Evolutionary conservation across 1,140 invertebrate species (phyloP), one percentile per base, ranked within the genome.

Genomic region (Papilio aristodemus): DNA sequence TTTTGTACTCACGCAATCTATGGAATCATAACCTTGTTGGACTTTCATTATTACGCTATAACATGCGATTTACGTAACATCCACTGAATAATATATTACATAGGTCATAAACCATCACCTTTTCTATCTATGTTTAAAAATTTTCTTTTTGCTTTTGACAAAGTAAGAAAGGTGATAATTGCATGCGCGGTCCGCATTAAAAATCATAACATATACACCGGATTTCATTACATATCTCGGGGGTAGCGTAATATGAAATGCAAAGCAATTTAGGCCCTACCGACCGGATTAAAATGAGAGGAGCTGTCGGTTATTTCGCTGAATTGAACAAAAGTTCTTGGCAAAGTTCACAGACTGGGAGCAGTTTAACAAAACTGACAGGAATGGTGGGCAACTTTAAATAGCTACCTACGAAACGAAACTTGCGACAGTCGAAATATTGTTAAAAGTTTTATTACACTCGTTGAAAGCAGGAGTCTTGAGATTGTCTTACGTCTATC

Each of bases 241-340:
- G 63, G 37, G 63, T 25, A 13, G 43, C 43, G 11, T 66, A 50
- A 66, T 50, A 50, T 27, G 41, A 66, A 50, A 66, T 66, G 63
- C 63, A 66, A 64, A 50, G 63, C 41, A 66, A 66, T 66, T 66
- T 66, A 46, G 41, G 63, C 63, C 25, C 25, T 50, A 46, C 36
- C 36, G 32, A 43, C 43, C 25, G 63, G 41, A 50, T 50, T 43
- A 50, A 66, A 54, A 25, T 25, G 63, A 27, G 39, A 43, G 41
- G 63, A 43, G 27, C 43, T 38, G 59, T 62, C 41, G 22, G 39
- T 36, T 43, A 50, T 66, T 66, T 36, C 63, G 22, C 63, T 50
- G 63, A 66, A 66, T 66, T 36, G 63, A 14, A 66, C 39, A 27
- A 66, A 66, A 46, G 27, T 46, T 66, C 43, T 14, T 50, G 63